phyloP scores from a whole-genome alignment of 53 echinoderm and acorn worm species.

The Echinarachnius parma region DNA sequence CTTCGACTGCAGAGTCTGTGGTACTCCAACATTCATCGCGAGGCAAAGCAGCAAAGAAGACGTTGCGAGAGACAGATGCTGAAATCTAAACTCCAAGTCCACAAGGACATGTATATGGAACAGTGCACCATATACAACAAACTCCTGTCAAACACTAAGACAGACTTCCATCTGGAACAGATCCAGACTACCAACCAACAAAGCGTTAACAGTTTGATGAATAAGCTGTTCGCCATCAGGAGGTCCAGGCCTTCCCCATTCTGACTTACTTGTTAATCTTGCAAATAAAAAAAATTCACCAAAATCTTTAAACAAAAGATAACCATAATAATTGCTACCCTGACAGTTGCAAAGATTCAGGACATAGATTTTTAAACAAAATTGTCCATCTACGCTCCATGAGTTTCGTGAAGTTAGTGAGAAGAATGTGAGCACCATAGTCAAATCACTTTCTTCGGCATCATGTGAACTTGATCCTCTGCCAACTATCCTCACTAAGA shows the following conservation, averaged over 20 bases:
- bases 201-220: not conserved
- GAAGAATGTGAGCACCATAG: not conserved
- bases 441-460: constrained; percentile 13
- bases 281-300: not conserved
- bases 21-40: constrained; percentile 19
- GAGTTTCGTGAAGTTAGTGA: constrained; percentile 7
- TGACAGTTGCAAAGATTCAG: not conserved
- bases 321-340: not conserved
- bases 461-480: constrained; percentile 25
- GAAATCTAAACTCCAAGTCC: constrained; percentile 4
- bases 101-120: not conserved
- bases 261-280: not conserved
- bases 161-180: not conserved
- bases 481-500: constrained; percentile 13
- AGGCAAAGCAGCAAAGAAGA: constrained; percentile 20
- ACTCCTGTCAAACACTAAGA: not conserved
- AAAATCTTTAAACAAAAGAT: not conserved
- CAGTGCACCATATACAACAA: not conserved
- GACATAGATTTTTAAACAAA: not conserved
- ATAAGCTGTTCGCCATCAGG: constrained; percentile 10
- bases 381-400: constrained; percentile 7
- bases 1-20: constrained; percentile 3
- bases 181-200: not conserved
- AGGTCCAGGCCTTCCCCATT: not conserved
- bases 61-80: constrained; percentile 14